Percentiles rank a stretch among this genome's conserved stretches.
Conservation (phyloP, 2,113 vertebrate genomes). For the Drymodes brunneopygia region DNA sequence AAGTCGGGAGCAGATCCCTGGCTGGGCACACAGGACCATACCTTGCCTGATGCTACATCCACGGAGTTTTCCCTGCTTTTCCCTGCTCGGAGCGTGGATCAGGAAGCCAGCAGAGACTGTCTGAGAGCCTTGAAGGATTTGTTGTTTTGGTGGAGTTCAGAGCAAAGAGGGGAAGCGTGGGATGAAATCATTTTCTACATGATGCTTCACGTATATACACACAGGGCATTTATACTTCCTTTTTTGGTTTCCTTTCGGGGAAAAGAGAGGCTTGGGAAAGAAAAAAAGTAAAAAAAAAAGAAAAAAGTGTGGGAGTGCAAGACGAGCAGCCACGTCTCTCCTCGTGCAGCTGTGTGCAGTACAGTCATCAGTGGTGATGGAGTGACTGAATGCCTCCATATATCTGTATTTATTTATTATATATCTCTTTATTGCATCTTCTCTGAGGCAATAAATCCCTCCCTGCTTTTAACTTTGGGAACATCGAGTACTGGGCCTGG, state of each 20-base stretch:
- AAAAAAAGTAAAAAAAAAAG: too few relatives aligned
- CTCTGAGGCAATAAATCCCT: background rate
- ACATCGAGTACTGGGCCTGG: background rate
- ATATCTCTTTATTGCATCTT: background rate
- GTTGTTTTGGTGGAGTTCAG: background rate
- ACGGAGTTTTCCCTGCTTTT: background rate
- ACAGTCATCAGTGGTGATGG: background rate
- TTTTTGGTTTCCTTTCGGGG: slow-evolving; percentile 33
- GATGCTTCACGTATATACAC: background rate
- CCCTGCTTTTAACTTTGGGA: background rate
- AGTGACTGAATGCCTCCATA: background rate
- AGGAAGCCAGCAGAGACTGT: background rate
- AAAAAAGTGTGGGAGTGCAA: background rate
- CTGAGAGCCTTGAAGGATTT: background rate
- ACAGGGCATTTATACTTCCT: background rate
- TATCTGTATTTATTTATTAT: background rate
- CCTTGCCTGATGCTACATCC: background rate
- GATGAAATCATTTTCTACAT: background rate
- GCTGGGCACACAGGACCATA: background rate
- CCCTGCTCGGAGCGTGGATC: background rate
- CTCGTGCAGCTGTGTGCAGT: background rate
- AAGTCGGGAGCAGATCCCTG: background rate
- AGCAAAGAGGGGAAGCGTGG: slow-evolving; percentile 24
- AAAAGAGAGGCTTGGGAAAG: background rate
- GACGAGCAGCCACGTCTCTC: background rate